Percentiles rank a stretch among this genome's conserved stretches.
Conservation (phyloP, 2,797 vertebrate genomes). For the Nasua narica region DNA sequence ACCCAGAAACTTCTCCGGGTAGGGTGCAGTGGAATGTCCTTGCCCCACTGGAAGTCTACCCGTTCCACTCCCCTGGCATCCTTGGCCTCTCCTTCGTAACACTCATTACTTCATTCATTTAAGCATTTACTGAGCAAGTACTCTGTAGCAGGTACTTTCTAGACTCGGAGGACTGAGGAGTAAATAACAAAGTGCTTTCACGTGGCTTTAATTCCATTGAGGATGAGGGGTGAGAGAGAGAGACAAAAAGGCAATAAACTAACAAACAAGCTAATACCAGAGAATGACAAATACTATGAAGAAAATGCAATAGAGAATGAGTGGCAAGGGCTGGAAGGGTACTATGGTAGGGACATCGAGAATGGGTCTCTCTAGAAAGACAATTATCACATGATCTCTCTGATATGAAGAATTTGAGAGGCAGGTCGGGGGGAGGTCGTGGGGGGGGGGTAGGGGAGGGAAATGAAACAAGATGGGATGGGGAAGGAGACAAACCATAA, state of each 20-base stretch:
- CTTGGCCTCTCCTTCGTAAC: background rate
- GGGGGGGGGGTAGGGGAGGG: no score
- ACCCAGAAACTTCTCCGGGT: background rate
- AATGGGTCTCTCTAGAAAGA: background rate
- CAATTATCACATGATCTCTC: no score
- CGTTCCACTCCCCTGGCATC: background rate
- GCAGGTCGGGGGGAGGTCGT: no score
- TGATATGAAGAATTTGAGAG: no score
- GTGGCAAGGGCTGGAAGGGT: background rate
- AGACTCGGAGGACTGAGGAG: background rate
- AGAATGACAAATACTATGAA: background rate
- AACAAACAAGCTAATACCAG: background rate
- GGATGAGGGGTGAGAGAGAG: background rate
- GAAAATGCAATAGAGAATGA: background rate
- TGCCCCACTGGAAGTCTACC: background rate
- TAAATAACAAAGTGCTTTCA: background rate
- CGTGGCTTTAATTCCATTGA: background rate
- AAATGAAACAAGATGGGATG: no score
- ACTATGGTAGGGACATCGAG: background rate
- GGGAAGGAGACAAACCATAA: no score
- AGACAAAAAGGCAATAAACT: background rate
- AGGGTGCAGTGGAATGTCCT: background rate
- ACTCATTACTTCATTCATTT: background rate
- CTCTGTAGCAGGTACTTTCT: background rate
- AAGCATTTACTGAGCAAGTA: background rate